These are phyloP conservation scores for Porites australiensis DNA, from an alignment of 64 coral and sea anemone genomes.

Conservation along the genomic window DNA sequence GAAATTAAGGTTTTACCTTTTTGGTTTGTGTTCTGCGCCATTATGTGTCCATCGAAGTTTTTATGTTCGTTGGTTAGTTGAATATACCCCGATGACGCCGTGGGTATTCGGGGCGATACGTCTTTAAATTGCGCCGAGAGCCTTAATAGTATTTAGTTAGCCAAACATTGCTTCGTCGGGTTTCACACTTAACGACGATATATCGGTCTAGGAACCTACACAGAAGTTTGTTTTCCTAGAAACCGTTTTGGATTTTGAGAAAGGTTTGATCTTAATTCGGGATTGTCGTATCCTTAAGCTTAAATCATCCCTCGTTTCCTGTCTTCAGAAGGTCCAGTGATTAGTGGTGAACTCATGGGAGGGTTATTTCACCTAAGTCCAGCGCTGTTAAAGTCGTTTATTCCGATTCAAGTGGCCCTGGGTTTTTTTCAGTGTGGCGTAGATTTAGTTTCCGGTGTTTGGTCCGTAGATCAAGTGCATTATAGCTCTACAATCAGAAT, in stretches of 20 bases:
- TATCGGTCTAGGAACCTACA: background rate
- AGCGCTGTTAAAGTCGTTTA: conserved; percentile 74
- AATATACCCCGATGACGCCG: background rate
- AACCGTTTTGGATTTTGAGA: too few relatives aligned
- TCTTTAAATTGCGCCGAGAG: background rate
- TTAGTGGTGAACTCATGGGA: conserved; percentile 53
- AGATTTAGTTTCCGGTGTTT: conserved; percentile 61
- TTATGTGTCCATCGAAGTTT: background rate
- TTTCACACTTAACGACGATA: conserved; percentile 9
- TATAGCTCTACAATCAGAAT: conserved; percentile 66
- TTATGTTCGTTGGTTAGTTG: background rate
- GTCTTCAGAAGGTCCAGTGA: conserved; percentile 19
- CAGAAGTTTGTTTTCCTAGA: background rate
- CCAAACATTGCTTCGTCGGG: background rate
- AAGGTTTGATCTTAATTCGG: background rate
- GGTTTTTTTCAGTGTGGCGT: conserved; percentile 70
- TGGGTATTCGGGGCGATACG: background rate
- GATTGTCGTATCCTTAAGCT: conserved; percentile 5
- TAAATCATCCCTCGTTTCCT: conserved; percentile 20
- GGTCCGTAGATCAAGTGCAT: conserved; percentile 54
- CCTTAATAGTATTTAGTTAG: background rate
- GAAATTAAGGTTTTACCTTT: conserved; percentile 1
- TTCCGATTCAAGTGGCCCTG: conserved; percentile 50
- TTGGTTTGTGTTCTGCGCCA: conserved; percentile 1
- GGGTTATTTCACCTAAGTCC: conserved; percentile 64